Evolutionary conservation across 2,888 invertebrate genomes (phyloP).

Genomic region (Chydorus sphaericus): DNA sequence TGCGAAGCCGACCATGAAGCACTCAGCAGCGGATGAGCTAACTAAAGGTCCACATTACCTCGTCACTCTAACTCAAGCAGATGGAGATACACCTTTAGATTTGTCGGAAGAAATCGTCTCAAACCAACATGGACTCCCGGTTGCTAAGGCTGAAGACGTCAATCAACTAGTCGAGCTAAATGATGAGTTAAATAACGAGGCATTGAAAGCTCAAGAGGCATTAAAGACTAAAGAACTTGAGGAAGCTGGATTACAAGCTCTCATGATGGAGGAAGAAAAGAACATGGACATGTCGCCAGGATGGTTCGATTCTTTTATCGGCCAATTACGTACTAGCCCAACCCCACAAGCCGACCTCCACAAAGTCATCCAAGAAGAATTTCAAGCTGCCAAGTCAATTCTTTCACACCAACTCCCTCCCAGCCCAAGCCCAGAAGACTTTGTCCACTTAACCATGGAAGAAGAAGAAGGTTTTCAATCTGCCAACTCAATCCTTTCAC

Average conservation of each 20-base stretch:
- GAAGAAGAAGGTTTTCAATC: no score
- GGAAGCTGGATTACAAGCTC: background rate
- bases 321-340: no score
- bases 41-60: background rate
- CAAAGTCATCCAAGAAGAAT: no score
- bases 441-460: no score
- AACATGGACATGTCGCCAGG: background rate
- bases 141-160: background rate
- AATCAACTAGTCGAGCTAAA: no score
- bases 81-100: background rate
- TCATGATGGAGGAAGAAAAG: background rate
- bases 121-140: background rate
- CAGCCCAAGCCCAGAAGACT: no score
- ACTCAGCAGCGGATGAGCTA: background rate
- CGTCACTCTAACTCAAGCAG: background rate
- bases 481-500: no score
- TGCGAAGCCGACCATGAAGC: slow-evolving; percentile 22
- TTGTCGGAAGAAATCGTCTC: background rate
- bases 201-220: background rate
- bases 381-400: no score
- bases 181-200: no score
- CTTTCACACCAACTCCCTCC: no score
- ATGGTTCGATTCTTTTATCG: no score
- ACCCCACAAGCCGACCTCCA: no score
- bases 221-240: background rate